Evolutionary conservation across 2,888 invertebrate species (phyloP).

Genomic region (Limnephilus marmoratus): DNA sequence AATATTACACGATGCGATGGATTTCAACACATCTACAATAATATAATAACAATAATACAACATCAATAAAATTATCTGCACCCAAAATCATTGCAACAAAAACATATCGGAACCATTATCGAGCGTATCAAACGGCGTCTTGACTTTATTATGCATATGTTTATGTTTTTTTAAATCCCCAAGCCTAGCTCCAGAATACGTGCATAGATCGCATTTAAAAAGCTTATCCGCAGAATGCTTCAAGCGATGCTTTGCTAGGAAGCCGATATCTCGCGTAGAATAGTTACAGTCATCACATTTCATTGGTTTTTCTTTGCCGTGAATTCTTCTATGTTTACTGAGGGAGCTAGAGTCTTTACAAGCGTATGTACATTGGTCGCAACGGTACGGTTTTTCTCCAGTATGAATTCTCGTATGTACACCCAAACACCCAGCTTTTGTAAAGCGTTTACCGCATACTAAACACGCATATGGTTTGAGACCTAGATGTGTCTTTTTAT

Average conservation of each 20-base stretch:
- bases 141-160: constrained; percentile 72
- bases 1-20: not conserved
- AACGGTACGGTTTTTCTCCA: constrained; percentile 74
- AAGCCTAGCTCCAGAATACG: constrained; percentile 73
- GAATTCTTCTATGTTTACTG: constrained; percentile 64
- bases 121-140: constrained; percentile 64
- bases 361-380: constrained; percentile 69
- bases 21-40: not conserved
- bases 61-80: not conserved
- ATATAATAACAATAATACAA: not conserved
- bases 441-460: constrained; percentile 73
- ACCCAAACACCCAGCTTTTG: constrained; percentile 73
- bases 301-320: constrained; percentile 69
- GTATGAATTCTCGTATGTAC: constrained; percentile 76
- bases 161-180: constrained; percentile 74
- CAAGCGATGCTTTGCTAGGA: constrained; percentile 75
- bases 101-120: not conserved
- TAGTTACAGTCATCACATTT: constrained; percentile 72
- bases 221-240: constrained; percentile 72
- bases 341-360: constrained; percentile 26
- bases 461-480: constrained; percentile 74
- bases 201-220: constrained; percentile 72
- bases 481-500: constrained; percentile 73
- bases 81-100: constrained; percentile 4
- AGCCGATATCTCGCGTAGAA: constrained; percentile 72